Evolutionary conservation across 2,113 vertebrate genomes (phyloP), one percentile per base, ranked within the genome.

Genomic region (Psilopsiagon aurifrons): DNA sequence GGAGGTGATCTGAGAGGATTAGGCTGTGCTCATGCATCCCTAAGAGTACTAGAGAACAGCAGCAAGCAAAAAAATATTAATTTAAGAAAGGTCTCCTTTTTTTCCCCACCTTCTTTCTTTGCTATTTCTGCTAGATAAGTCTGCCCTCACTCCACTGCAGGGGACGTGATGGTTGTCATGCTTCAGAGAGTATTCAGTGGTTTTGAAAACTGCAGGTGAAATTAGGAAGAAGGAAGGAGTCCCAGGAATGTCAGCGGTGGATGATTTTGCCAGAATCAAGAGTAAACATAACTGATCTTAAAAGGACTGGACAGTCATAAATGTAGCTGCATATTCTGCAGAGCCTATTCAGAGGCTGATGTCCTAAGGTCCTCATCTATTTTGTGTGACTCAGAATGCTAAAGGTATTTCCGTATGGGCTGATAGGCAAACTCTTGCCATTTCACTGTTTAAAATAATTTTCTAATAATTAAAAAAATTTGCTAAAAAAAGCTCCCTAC

Each of bases 151-250:
- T 39, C 27, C 25, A 43, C 63, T 83, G 54, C 9, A 3, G 17
- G 6, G n/a, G 37, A 86, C 33, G 23, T 3, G 5, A 41, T 80
- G n/a, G 24, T 79, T 59, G 37, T 69, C 9, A 11, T 46, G 54
- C 35, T 66, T 85, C 5, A 6, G 57, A 62, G 23, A 20, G 16
- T 62, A 35, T 77, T 69, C 57, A 8, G 2, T 57, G 15, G 8
- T 77, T 96, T 88, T 64, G 46, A 90, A 92, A 94, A 47, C 44
- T 57, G 14, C 10, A 20, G 31, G 5, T 89, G 57, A 85, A 90
- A 83, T 62, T 73, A 70, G 29, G 11, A 81, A 41, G 37, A 68
- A 88, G 13, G 14, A 86, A 66, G 44, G 28, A 79, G 23, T 46
- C 52, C 11, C 31, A 89, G 54, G 31, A 85, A 85, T 83, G 89